Evolutionary conservation across 2,113 vertebrate genomes (phyloP), one percentile per base, ranked within the genome.

Genomic region (Phalacrocorax brasilianus): DNA sequence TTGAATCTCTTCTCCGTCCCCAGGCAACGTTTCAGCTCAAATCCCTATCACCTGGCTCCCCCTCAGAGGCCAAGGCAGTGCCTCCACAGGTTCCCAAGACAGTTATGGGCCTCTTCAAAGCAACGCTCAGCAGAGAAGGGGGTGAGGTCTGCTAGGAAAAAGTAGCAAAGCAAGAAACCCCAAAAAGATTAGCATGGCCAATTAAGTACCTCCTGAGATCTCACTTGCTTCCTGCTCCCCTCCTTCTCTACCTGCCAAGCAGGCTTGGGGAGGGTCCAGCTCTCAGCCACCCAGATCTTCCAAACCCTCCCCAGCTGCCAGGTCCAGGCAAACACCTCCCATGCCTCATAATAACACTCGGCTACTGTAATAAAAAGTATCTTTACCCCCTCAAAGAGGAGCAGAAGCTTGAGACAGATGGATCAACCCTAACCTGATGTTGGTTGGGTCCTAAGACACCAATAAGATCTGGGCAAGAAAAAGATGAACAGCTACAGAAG

Each of bases 101-200:
- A 91, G 81, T 76, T 92, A 93, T 24, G 49, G 14, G 24, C 14
- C 53, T 75, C 79, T 89, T 94, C 90, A 91, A 93, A 96, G 82
- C 38, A 91, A 73, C 0, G 0, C 15, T 62, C 42, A 23, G 28
- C 0, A 0, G 33, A 72, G 32, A 74, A 70, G 52, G 79, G 30
- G 59, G 72, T 0, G 47, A 95, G n/a, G 42, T 76, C 66, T 93
- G 32, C 59, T 67, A 50, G 7, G 23, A 84, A 88, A 93, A 95
- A 94, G 93, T 2, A 82, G 88, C 63, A 94, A 94, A 94, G 93
- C 96, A 91, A 96, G 96, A 96, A 96, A 97, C 65, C 88, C 75
- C 71, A 95, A 96, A 1, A 80, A 80, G 26, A 95, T 94, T 94
- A 95, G 88, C 92, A 94, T 91, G 76, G 27, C 47, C 88, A 92